Evolutionary conservation across 2,888 invertebrate genomes (phyloP).

Genomic region (Caenorhabditis sp.): DNA sequence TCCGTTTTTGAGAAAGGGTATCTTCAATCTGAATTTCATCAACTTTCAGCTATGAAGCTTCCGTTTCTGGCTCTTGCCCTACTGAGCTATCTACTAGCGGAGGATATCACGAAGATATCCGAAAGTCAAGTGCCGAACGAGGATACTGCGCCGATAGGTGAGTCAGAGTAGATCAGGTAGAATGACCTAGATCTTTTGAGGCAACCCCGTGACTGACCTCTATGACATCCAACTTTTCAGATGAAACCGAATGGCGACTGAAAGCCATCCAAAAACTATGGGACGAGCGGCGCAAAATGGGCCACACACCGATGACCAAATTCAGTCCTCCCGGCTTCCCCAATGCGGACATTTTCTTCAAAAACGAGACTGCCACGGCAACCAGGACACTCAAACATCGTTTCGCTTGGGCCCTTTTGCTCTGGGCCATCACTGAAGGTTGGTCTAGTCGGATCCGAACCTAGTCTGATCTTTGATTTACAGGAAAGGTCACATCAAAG

Average conservation of each 20-base stretch:
- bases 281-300: conserved; percentile 75
- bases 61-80: conserved; percentile 27
- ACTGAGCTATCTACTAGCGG: not conserved
- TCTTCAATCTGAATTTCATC: not conserved
- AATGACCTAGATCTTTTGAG: not conserved
- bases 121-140: conserved; percentile 50
- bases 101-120: conserved; percentile 54
- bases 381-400: conserved; percentile 79
- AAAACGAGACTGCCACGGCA: conserved; percentile 75
- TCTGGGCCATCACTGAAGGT: conserved; percentile 80
- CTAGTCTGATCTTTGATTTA: not conserved
- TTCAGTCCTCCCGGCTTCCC: conserved; percentile 71
- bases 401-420: conserved; percentile 77
- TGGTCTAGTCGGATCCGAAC: not conserved
- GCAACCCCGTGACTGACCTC: too few relatives aligned
- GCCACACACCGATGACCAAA: conserved; percentile 74
- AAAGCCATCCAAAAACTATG: conserved; percentile 74
- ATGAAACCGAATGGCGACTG: conserved; percentile 71
- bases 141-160: conserved; percentile 31
- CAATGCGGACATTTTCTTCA: conserved; percentile 74
- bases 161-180: not conserved
- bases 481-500: conserved; percentile 60
- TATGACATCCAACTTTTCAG: conserved; percentile 57
- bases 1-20: not conserved
- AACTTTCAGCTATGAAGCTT: conserved; percentile 45